Percentiles rank a stretch among this genome's conserved stretches.
These are phyloP conservation scores for Pristionchus exspectatus DNA, from an alignment of 2,888 invertebrate species.

Conservation along the genomic window DNA sequence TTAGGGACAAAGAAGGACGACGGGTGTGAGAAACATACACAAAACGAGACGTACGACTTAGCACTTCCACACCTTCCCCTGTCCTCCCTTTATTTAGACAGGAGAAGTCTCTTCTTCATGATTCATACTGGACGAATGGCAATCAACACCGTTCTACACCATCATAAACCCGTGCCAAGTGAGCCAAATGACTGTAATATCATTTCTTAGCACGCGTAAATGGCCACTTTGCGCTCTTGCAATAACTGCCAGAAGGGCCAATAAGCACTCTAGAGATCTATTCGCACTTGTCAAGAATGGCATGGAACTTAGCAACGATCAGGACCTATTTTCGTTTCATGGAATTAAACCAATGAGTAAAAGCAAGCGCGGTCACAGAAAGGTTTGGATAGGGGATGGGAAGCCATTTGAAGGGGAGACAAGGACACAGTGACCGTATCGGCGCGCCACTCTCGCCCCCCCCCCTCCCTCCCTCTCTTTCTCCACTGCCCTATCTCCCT, in stretches of 20 bases:
- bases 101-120: not conserved
- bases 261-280: not conserved
- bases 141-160: not conserved
- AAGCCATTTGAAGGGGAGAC: not conserved
- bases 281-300: not conserved
- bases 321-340: not conserved
- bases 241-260: not conserved
- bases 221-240: not conserved
- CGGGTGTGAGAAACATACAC: conserved; percentile 32
- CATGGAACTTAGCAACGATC: not conserved
- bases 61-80: not conserved
- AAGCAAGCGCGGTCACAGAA: not conserved
- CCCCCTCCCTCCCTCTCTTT: not conserved
- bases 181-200: not conserved
- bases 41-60: not conserved
- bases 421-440: conserved; percentile 42
- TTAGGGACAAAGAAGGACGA: not conserved
- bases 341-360: not conserved
- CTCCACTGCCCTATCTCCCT: conserved; percentile 21
- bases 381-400: not conserved
- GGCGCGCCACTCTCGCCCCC: not conserved
- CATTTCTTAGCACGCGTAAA: not conserved
- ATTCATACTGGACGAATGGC: not conserved
- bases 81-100: not conserved
- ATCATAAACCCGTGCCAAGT: not conserved